A percentile compares a stretch with the other conserved stretches of the same genome.
These are phyloP conservation scores for Drosophila histrio DNA, from an alignment of 2,888 invertebrate species.

Conservation along the genomic window DNA sequence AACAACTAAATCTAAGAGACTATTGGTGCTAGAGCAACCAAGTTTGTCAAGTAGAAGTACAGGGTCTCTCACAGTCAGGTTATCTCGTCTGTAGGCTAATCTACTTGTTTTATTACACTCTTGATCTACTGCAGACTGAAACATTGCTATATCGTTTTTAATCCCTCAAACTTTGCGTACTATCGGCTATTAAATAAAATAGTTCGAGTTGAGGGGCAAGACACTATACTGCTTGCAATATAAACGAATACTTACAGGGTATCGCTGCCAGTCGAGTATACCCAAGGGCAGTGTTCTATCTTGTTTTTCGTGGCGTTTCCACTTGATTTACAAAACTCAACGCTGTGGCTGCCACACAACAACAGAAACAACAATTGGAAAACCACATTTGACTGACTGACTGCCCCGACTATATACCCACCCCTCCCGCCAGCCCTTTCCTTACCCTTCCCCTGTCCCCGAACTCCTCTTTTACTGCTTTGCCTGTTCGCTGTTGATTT, in stretches of 20 bases:
- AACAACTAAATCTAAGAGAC: no score
- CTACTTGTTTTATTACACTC: no score
- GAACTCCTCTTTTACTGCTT: background rate
- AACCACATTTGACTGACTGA: slow-evolving; percentile 74
- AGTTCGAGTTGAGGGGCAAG: no score
- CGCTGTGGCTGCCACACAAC: slow-evolving; percentile 38
- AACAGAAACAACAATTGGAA: slow-evolving; percentile 47
- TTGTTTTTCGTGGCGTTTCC: slow-evolving; percentile 63
- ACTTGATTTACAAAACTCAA: slow-evolving; percentile 79
- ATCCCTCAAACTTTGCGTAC: no score
- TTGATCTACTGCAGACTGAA: no score
- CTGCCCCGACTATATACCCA: background rate
- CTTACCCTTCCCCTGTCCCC: background rate
- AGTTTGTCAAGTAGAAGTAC: no score
- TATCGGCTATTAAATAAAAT: no score
- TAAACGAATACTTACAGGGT: background rate
- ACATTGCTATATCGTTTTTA: no score
- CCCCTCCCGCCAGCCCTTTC: background rate
- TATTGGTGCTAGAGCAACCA: no score
- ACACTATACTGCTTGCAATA: no score
- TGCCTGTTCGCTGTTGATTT: slow-evolving; percentile 65
- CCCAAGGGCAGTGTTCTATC: background rate
- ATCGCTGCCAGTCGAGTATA: background rate
- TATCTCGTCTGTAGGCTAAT: no score
- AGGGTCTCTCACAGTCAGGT: no score